Base-by-base conservation (phyloP, 2,113 vertebrate genomes). In the Nettapus auritus region DNA sequence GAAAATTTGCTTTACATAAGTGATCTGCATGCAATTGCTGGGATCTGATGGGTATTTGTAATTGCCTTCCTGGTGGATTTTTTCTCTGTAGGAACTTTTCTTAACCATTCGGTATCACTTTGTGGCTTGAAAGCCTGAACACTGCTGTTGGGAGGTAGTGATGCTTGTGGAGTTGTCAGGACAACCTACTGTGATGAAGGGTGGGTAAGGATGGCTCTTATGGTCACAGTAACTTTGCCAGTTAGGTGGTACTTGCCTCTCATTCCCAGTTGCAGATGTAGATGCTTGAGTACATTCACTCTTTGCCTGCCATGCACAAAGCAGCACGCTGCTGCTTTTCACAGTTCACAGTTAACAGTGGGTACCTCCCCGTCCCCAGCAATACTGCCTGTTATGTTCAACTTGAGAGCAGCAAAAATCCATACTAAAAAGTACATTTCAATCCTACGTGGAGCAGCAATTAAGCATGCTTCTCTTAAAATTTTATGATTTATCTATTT, bases 51-150 rank as follows among this genome's bases (percentile, higher is more conserved):
- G 8, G n/a, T 73, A 63, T 48, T 36, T 84, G 42, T 77, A 86
- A 60, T 95, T 73, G 75, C 64, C 28, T 96, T 73, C 70, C 93
- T 6, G 12, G 68, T 86, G 73, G 34, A 76, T 79, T 84, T 91
- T 83, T 84, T 84, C 79, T 79, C 29, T 70, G 50, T 36, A 67
- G 70, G 62, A 25, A 15, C n/a, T 91, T 92, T 66, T 62, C 62
- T 86, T 87, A 94, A 73, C 44, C 75, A 97, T 89, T 78, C 74
- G 78, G 48, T 88, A 89, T 88, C 64, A 50, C 13, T 96, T 94
- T 17, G 71, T 55, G 66, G 64, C 82, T 89, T 31, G 33, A 88
- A 94, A 92, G 53, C 90, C 69, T 88, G 83, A 23, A 42, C 21
- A 36, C 33, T 34, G 21, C 57, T 76, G 57, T 77, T 64, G 21